These are phyloP conservation scores for Araneus ventricosus DNA, from an alignment of 1,140 invertebrate species.

Conservation along the genomic window DNA sequence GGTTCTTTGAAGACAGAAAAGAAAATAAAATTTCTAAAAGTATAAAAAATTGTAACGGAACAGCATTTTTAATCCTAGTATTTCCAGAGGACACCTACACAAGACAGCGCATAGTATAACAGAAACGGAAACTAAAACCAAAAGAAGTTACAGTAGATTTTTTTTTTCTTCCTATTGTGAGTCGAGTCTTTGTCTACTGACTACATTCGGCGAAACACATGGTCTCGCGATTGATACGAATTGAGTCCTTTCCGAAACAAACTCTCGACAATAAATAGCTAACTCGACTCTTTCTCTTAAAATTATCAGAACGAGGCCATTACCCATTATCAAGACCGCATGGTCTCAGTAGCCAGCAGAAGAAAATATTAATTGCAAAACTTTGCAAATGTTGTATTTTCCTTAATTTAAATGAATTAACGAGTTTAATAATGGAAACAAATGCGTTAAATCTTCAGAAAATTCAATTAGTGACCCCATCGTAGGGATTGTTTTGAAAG, in stretches of 20 bases:
- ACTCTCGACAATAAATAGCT: background rate
- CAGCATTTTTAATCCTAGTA: too few species aligned
- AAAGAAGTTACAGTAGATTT: too few species aligned
- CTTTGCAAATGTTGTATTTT: constrained; percentile 14
- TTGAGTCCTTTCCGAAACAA: background rate
- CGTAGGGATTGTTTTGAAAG: background rate
- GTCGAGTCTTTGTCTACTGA: too few species aligned
- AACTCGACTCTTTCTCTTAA: background rate
- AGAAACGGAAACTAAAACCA: too few species aligned
- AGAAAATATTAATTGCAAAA: constrained; percentile 4
- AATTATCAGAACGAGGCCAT: background rate
- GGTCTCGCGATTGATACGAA: too few species aligned
- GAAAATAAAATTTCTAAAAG: too few species aligned
- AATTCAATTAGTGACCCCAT: constrained; percentile 21
- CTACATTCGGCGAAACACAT: too few species aligned
- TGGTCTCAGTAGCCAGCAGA: background rate
- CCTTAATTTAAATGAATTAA: constrained; percentile 36
- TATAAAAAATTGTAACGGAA: too few species aligned
- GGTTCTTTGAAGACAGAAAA: too few species aligned
- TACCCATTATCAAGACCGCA: background rate
- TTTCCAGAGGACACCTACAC: too few species aligned
- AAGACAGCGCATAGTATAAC: too few species aligned
- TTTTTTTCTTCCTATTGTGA: too few species aligned
- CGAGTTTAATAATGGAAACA: constrained; percentile 43
- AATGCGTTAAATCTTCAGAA: constrained; percentile 33